Conservation (phyloP, 2,113 vertebrate species). For the Plecturocebus donacophilus region DNA sequence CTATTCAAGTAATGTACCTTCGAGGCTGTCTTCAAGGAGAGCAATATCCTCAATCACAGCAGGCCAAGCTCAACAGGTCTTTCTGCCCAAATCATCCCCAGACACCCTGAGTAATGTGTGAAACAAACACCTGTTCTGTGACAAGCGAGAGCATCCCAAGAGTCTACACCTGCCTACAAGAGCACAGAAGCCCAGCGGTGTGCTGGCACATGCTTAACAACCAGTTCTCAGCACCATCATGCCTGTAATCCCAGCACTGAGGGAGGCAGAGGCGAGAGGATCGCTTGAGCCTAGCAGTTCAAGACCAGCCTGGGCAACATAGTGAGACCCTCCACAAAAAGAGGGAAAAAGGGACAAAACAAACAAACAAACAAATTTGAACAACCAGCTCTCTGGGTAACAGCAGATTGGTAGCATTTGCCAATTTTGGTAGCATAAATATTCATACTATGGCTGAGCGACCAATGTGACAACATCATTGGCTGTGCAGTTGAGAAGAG, state of each 20-base stretch:
- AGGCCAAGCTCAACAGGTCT: not conserved
- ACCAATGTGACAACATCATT: not conserved
- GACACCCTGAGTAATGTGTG: not conserved
- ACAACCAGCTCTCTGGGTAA: not conserved
- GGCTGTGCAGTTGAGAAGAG: not conserved
- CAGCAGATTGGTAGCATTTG: not conserved
- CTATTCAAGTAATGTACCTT: not conserved
- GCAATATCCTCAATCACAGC: not conserved
- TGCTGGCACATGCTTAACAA: not conserved
- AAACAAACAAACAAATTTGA: not conserved
- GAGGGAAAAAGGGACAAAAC: too few relatives aligned
- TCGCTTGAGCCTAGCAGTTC: too few relatives aligned
- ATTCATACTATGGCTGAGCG: not conserved
- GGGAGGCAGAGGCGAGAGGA: too few relatives aligned
- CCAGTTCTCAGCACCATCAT: not conserved
- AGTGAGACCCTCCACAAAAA: too few relatives aligned
- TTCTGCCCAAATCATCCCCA: not conserved
- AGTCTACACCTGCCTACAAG: not conserved
- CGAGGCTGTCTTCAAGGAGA: not conserved
- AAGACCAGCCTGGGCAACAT: too few relatives aligned
- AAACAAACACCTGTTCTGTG: not conserved
- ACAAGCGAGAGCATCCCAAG: not conserved
- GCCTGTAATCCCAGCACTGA: too few relatives aligned
- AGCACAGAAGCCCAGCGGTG: not conserved
- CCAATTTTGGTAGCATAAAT: not conserved